Conservation (phyloP, 2,113 vertebrate species). For the Eptesicus fuscus region DNA sequence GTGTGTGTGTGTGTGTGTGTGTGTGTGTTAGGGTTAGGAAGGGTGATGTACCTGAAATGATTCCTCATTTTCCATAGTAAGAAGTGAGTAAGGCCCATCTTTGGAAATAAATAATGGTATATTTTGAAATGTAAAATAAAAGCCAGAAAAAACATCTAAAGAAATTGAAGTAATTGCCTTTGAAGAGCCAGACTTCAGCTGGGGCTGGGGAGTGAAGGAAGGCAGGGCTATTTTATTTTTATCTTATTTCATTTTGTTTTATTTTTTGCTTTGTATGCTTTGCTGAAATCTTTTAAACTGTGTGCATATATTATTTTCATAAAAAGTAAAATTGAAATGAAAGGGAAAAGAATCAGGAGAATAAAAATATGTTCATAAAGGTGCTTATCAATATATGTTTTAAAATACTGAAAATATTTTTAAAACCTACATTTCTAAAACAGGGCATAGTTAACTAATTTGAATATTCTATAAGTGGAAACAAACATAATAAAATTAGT, state of each 20-base stretch:
- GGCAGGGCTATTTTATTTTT: neutral
- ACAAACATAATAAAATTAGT: neutral
- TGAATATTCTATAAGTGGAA: neutral
- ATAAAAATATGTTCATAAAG: neutral
- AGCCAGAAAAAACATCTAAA: neutral
- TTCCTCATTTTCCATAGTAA: neutral
- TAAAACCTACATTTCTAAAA: neutral
- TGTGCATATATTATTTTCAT: neutral
- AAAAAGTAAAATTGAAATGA: conserved; percentile 12
- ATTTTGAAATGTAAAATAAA: conserved; percentile 1
- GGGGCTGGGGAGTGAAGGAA: neutral
- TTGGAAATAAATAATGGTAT: neutral
- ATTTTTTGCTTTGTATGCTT: neutral
- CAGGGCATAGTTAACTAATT: neutral
- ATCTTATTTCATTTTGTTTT: neutral
- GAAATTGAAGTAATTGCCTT: neutral
- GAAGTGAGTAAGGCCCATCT: neutral
- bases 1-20: too few relatives aligned
- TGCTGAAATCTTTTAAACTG: neutral
- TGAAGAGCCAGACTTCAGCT: neutral
- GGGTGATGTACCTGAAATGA: neutral
- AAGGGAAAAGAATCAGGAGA: neutral
- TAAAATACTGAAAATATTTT: neutral
- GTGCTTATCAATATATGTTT: neutral
- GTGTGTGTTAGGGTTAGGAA: neutral